A percentile compares a stretch with the other conserved stretches of the same genome.
phyloP scores from a whole-genome alignment of 2,113 vertebrate species.

The Sebastes fasciatus region DNA sequence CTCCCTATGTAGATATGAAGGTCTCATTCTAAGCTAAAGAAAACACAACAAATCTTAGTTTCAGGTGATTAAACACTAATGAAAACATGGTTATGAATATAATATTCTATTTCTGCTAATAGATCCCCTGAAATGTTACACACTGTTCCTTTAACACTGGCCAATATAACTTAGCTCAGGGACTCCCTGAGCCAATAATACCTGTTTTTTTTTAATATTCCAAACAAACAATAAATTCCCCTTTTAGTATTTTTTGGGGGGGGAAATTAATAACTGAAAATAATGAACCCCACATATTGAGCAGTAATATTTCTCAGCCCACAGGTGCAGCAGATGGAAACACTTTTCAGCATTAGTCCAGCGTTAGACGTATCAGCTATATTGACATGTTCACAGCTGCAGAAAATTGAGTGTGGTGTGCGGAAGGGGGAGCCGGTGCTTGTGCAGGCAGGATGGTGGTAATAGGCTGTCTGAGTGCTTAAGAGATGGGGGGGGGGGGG shows the following conservation, averaged over 20 bases:
- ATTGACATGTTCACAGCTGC: conserved; percentile 80
- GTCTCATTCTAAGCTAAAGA: no score
- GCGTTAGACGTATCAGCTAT: conserved; percentile 74
- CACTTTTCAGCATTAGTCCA: conserved; percentile 64
- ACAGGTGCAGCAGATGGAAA: conserved; percentile 54
- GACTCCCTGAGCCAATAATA: background rate
- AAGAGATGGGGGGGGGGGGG: conserved; percentile 1
- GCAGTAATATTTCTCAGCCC: conserved; percentile 49
- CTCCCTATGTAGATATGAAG: no score
- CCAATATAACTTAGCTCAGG: background rate
- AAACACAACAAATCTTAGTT: no score
- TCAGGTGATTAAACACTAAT: no score
- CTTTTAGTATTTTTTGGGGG: background rate
- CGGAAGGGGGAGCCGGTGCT: conserved; percentile 40
- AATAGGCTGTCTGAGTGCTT: conserved; percentile 64
- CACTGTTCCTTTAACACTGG: background rate
- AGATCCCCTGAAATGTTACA: no score
- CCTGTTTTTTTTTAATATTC: background rate
- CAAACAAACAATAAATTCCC: background rate
- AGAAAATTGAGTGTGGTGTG: conserved; percentile 81
- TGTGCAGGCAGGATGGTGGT: conserved; percentile 56
- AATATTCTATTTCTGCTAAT: no score
- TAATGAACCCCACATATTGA: conserved; percentile 31
- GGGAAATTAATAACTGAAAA: background rate
- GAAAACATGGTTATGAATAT: no score